These are phyloP conservation scores for Lochmaea capreae DNA, from an alignment of 2,888 invertebrate genomes.

Conservation along the genomic window DNA sequence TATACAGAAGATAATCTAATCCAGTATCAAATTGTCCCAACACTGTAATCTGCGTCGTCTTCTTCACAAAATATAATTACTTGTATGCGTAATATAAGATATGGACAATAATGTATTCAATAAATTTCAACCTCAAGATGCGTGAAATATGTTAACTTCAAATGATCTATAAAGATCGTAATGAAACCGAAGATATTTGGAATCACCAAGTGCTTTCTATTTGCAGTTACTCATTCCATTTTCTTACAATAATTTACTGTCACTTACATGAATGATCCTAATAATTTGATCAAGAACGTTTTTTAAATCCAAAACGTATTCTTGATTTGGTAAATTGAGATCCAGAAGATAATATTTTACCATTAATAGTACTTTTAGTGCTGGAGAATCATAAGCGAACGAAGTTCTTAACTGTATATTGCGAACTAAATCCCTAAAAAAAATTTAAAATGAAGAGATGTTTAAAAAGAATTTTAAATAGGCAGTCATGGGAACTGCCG, in stretches of 20 bases:
- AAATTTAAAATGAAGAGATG: not conserved
- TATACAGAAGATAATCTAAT: too few species aligned
- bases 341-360: slow-evolving; percentile 95
- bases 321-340: slow-evolving; percentile 85
- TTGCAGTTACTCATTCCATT: not conserved
- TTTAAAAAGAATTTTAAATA: not conserved
- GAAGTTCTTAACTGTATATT: slow-evolving; percentile 78
- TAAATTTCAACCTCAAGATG: too few species aligned
- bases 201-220: too few species aligned
- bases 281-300: slow-evolving; percentile 97
- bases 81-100: too few species aligned
- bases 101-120: too few species aligned
- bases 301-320: slow-evolving; percentile 96
- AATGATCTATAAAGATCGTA: too few species aligned
- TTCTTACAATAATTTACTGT: not conserved
- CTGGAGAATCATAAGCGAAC: slow-evolving; percentile 86
- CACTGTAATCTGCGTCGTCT: too few species aligned
- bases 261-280: slow-evolving; percentile 86
- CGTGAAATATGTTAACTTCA: too few species aligned
- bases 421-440: slow-evolving; percentile 81
- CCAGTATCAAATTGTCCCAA: too few species aligned
- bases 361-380: slow-evolving; percentile 93
- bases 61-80: too few species aligned
- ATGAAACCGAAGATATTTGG: too few species aligned
- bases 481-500: too few species aligned